Evolutionary conservation across 2,113 vertebrate species (phyloP).

Genomic region (Seriola rivoliana): DNA sequence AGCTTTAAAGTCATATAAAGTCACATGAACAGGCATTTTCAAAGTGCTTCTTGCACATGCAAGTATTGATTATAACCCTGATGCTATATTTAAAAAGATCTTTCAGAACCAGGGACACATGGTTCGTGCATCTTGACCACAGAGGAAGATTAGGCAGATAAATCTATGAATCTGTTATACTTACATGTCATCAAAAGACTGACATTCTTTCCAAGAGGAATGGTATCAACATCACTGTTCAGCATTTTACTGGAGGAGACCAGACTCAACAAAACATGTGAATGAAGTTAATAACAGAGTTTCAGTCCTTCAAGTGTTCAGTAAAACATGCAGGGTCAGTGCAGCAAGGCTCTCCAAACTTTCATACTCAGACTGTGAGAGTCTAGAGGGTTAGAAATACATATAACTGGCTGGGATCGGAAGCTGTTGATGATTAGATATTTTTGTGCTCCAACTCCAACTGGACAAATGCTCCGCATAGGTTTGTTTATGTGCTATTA

Average conservation of each 20-base stretch:
- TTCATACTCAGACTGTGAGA: no score
- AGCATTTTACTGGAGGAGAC: not conserved
- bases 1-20: slow-evolving; percentile 44
- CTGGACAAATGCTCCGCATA: not conserved
- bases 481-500: not conserved
- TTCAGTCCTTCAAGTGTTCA: not conserved
- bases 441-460: not conserved
- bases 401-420: not conserved
- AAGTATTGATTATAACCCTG: not conserved
- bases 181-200: not conserved
- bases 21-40: slow-evolving; percentile 28
- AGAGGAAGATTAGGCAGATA: not conserved
- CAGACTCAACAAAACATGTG: not conserved
- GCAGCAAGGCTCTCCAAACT: not conserved
- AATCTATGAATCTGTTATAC: not conserved
- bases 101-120: not conserved
- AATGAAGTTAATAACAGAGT: not conserved
- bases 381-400: not conserved
- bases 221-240: not conserved
- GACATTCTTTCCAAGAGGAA: not conserved
- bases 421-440: not conserved
- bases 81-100: not conserved
- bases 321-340: not conserved
- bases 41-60: not conserved
- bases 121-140: no score